Evolutionary conservation across 2,888 invertebrate species (phyloP), one percentile per base, ranked within the genome.

Genomic region (Coelinius sp.): DNA sequence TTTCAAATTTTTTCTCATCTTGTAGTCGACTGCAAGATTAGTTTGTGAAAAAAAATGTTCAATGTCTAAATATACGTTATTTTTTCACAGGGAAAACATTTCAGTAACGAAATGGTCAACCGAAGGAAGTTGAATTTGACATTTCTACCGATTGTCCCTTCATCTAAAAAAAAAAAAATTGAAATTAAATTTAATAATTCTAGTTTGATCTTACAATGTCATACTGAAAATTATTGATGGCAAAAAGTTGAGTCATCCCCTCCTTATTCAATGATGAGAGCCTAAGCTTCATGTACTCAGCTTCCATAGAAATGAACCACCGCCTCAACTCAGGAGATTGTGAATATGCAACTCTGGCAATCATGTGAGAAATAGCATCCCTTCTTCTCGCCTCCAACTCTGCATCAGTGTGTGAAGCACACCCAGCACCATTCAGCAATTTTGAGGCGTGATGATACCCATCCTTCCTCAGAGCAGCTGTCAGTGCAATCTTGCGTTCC

Each of bases 331-430:
- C 97, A 78, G 95, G 94, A 22, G 94, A 93, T 81, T 94, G 91
- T 84, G 97, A 98, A 88, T 96, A 98, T 0, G 97, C 97, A 71
- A 99, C 88, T 70, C 98, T 91, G 2, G 99, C 89, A 80, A 98
- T 95, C 86, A 95, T 98, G 87, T 99, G 99, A 0, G 98, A 96
- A 65, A 98, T 91, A 82, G 95, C 94, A 88, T 99, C 99, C 75
- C 92, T 91, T 35, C 91, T 90, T 69, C 95, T 90, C 0, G 92
- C 91, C 83, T 93, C 91, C 52, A 92, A 84, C 82, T 94, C 93
- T 0, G 88, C 83, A 74, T 93, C 93, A 12, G 89, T 89, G 17
- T 83, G 75, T 46, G 90, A 90, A 6, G 89, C 88, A 79, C 89
- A 90, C 44, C 89, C 90, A 67, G 89, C 88, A 69, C 90, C 90